A percentile compares a stretch with the other conserved stretches of the same genome.
Conservation (phyloP, 2,113 vertebrate species). For the Perca flavescens region DNA sequence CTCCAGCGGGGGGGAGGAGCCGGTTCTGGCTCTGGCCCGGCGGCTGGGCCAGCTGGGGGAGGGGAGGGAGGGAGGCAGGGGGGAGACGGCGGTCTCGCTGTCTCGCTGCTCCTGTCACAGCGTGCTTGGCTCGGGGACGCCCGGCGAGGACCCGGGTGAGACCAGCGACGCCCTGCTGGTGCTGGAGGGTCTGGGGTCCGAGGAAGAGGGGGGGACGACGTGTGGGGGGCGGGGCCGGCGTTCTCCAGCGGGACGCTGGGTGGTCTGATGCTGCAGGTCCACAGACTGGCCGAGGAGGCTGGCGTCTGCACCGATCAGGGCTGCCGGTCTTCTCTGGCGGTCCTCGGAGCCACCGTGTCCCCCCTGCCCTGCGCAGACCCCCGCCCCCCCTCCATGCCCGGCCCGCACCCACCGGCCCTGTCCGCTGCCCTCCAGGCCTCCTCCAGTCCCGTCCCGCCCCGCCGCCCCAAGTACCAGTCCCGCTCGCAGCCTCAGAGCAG, state of each 20-base stretch:
- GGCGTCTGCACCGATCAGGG: constrained; percentile 75
- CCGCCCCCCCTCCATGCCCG: neutral
- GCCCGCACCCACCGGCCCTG: neutral
- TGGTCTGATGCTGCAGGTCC: constrained; percentile 77
- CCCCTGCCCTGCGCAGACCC: neutral
- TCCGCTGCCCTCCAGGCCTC: neutral
- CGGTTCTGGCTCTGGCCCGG: constrained; percentile 66
- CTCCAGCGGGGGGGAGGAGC: constrained; percentile 57
- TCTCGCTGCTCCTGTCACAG: constrained; percentile 78
- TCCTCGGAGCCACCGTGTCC: neutral
- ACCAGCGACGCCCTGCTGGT: constrained; percentile 91
- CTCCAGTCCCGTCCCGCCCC: neutral
- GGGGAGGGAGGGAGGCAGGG: constrained; percentile 35
- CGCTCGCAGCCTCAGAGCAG: constrained; percentile 75
- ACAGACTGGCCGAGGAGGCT: constrained; percentile 72
- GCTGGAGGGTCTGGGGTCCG: constrained; percentile 87
- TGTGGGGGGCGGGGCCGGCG: constrained; percentile 20
- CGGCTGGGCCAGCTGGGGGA: constrained; percentile 72
- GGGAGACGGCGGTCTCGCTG: constrained; percentile 12
- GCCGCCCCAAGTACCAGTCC: constrained; percentile 50
- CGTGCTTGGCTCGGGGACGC: constrained; percentile 39
- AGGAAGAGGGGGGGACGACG: constrained; percentile 61
- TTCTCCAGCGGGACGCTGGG: constrained; percentile 65
- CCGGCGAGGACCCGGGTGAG: constrained; percentile 82
- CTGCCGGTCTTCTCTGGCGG: constrained; percentile 40